These are phyloP conservation scores for Papilio machaon DNA, from an alignment of 1,140 invertebrate species.

Conservation along the genomic window DNA sequence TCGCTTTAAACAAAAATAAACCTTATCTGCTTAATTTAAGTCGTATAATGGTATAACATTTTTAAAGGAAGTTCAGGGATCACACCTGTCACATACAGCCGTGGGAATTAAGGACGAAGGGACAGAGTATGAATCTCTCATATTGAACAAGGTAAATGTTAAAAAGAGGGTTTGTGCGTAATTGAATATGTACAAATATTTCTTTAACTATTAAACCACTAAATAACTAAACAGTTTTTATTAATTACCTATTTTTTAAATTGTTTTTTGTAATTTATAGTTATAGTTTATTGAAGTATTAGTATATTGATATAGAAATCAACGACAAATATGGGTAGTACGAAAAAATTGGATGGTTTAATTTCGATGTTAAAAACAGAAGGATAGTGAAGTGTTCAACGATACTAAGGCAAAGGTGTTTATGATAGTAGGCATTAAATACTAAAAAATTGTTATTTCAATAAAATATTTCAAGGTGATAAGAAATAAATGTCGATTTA, in stretches of 20 bases:
- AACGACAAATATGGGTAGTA: too few species aligned
- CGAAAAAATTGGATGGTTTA: too few species aligned
- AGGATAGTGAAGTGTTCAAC: too few species aligned
- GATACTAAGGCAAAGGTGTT: too few species aligned
- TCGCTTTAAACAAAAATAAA: background rate
- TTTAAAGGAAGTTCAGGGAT: conserved; percentile 33
- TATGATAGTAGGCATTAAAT: background rate
- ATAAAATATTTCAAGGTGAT: background rate
- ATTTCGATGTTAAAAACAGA: too few species aligned
- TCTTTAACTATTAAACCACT: conserved; percentile 11
- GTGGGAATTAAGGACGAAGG: conserved; percentile 60
- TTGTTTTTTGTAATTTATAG: background rate
- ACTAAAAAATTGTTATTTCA: background rate
- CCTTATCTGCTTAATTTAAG: conserved; percentile 2
- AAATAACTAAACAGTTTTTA: conserved; percentile 13
- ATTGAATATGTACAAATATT: conserved; percentile 38
- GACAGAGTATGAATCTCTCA: conserved; percentile 32
- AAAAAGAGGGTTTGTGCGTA: conserved; percentile 37
- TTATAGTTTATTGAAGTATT: too few species aligned
- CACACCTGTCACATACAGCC: conserved; percentile 61
- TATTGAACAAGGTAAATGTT: conserved; percentile 38
- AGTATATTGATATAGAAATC: too few species aligned
- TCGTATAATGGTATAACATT: background rate
- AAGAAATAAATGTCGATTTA: background rate
- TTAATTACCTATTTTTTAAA: background rate